Conservation (phyloP, 2,113 vertebrate species). For the Nestor notabilis region DNA sequence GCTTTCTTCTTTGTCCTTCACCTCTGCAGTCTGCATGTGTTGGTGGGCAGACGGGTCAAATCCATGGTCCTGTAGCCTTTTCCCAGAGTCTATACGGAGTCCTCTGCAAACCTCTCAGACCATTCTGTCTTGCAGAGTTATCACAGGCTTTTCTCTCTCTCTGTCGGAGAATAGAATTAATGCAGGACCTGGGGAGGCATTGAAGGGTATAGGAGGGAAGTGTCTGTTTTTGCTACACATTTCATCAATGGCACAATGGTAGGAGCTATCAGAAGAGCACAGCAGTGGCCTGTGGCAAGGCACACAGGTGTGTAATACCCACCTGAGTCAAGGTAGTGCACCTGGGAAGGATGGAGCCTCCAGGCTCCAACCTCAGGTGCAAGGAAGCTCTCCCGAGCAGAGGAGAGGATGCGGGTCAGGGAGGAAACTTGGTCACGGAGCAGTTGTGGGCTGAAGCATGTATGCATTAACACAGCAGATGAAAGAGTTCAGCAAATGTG, state of each 20-base stretch:
- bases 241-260: not conserved
- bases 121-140: not conserved
- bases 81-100: not conserved
- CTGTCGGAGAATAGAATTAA: not conserved
- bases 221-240: rapidly evolving
- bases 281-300: not conserved
- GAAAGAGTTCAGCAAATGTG: not conserved
- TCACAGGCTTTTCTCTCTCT: not conserved
- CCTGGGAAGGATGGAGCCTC: not conserved
- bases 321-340: not conserved
- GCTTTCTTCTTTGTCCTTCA: not conserved
- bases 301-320: not conserved
- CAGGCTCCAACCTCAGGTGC: not conserved
- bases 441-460: not conserved
- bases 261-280: not conserved
- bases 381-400: not conserved
- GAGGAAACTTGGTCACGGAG: not conserved
- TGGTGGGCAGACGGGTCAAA: not conserved
- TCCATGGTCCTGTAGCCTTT: not conserved
- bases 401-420: not conserved
- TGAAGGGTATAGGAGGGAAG: not conserved
- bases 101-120: not conserved
- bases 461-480: not conserved
- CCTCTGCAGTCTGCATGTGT: not conserved
- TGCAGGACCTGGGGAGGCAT: not conserved